Evolutionary conservation across 2,113 vertebrate species (phyloP), one percentile per base, ranked within the genome.

Genomic region (Chaenogobius annularis): DNA sequence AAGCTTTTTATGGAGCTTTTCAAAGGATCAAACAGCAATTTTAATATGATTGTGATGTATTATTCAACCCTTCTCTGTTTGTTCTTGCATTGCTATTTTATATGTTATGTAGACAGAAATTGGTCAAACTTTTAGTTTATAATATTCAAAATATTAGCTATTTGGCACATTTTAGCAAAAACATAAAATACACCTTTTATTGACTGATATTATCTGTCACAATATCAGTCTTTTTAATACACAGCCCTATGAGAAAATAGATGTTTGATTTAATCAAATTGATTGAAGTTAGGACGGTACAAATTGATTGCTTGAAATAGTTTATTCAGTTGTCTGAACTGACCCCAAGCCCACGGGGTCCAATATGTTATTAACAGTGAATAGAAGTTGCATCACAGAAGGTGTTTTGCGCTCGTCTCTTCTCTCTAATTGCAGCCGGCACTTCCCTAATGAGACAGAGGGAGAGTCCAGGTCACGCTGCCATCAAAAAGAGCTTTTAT

Each of bases 381-480:
- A 66, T 59, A 81, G 58, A 59, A 76, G 64, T 74, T 69, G 12
- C 10, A 59, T 55, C 67, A 48, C 37, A 77, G 65, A 48, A 77
- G 65, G 77, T 77, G 64, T 73, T 77, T 61, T 62, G 3, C 72
- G 55, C 68, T 75, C 40, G 64, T 84, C 68, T 80, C 66, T 68
- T 26, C 11, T 8, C 63, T 76, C 67, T 81, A 86, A 82, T 79
- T 78, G 68, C 70, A 76, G 74, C 72, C 64, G 80, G 75, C 80
- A 54, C 66, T 77, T 80, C 78, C 68, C 56, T 86, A 82, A 85
- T 80, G 74, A 83, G 66, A 62, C 59, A 17, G 78, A 69, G 75
- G 80, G 64, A 69, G 72, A 81, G 62, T 67, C 54, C 69, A 61
- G 61, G 78, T 83, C 72, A 65, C 44, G 46, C 56, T 75, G 11